Percentiles rank a stretch among this genome's conserved stretches.
Evolutionary conservation across 2,113 vertebrate genomes (phyloP).

Genomic region (Brienomyrus brachyistius): DNA sequence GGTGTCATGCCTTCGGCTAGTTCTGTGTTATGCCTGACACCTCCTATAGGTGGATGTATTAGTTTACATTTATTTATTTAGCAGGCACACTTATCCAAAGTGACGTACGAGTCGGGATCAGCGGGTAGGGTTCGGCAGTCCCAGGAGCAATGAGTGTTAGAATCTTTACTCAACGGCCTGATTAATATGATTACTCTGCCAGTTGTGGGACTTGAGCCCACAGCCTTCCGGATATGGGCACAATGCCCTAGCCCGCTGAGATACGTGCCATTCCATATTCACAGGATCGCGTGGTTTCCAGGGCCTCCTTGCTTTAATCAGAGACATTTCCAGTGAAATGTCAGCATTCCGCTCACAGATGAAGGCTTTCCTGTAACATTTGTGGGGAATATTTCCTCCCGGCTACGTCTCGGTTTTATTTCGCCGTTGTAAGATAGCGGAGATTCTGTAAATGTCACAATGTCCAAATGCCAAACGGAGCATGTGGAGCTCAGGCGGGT

Average conservation of each 20-base stretch:
- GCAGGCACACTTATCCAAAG: background rate
- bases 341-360: background rate
- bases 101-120: background rate
- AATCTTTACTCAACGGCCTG: background rate
- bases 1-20: background rate
- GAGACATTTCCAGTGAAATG: background rate
- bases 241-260: background rate
- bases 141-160: background rate
- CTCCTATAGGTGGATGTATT: background rate
- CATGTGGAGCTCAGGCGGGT: background rate
- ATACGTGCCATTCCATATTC: background rate
- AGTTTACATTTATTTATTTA: background rate
- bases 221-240: background rate
- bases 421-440: background rate
- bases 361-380: background rate
- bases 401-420: background rate
- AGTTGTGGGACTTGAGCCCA: background rate
- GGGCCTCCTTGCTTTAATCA: background rate
- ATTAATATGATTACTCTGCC: background rate
- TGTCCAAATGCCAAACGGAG: background rate
- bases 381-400: background rate
- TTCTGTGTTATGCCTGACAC: background rate
- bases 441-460: background rate
- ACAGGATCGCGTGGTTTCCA: background rate
- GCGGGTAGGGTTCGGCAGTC: background rate